These are phyloP conservation scores for Halcyon chelicuti DNA, from an alignment of 2,797 vertebrate genomes.

Conservation along the genomic window DNA sequence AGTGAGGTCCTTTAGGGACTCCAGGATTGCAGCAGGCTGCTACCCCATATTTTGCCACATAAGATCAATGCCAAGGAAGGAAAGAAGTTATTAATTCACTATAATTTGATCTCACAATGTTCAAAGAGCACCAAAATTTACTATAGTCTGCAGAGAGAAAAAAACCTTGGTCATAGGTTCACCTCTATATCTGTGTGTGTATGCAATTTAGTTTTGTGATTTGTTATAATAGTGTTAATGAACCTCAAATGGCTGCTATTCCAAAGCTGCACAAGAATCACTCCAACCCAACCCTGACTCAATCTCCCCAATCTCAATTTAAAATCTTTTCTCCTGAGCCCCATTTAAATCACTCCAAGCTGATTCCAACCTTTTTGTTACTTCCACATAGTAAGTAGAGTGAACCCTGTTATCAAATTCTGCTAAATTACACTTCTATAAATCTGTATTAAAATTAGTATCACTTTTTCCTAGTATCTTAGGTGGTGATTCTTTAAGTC, in stretches of 20 bases:
- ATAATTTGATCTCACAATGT: background rate
- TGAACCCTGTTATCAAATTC: background rate
- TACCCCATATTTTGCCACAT: background rate
- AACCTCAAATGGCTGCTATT: too few species aligned
- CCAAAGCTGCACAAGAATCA: too few species aligned
- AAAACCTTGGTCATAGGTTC: too few species aligned
- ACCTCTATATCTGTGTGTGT: too few species aligned
- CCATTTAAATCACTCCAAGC: too few species aligned
- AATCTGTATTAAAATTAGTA: background rate
- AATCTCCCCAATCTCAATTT: too few species aligned
- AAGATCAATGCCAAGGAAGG: background rate
- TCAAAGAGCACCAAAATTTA: too few species aligned
- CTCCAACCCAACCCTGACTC: too few species aligned
- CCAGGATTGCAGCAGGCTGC: background rate
- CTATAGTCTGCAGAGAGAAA: too few species aligned
- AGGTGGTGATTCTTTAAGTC: background rate
- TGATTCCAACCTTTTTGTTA: background rate
- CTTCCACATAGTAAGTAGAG: background rate
- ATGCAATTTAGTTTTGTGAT: too few species aligned
- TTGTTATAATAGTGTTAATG: too few species aligned
- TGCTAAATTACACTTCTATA: background rate
- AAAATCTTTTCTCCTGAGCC: too few species aligned
- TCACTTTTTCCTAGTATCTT: background rate
- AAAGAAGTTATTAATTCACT: background rate
- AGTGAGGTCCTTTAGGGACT: background rate